Evolutionary conservation across 2,797 vertebrate genomes (phyloP).

Genomic region (Carcharodon carcharias): DNA sequence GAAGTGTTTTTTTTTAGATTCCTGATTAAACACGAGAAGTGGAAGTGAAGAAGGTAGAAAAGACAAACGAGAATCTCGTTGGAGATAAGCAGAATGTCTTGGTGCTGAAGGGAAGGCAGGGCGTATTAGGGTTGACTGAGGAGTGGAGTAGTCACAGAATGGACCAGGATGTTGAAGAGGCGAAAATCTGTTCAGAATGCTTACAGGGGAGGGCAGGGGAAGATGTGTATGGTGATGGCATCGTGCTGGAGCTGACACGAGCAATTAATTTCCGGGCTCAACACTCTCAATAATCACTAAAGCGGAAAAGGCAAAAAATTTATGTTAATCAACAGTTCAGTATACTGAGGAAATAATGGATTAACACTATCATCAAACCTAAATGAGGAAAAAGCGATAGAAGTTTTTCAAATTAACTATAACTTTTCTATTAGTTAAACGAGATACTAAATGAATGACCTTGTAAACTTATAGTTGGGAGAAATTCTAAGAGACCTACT

Average conservation of each 20-base stretch:
- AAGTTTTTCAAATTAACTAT: not conserved
- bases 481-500: not conserved
- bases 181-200: no score
- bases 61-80: not conserved
- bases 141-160: no score
- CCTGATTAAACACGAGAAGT: not conserved
- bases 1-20: not conserved
- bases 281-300: not conserved
- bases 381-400: not conserved
- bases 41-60: not conserved
- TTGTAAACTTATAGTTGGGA: not conserved
- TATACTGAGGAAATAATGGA: not conserved
- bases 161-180: no score
- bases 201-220: no score
- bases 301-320: not conserved
- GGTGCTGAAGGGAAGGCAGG: no score
- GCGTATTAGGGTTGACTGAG: no score
- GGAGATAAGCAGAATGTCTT: not conserved
- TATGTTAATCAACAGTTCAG: not conserved
- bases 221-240: no score
- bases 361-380: not conserved
- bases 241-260: not conserved
- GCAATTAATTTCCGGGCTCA: not conserved
- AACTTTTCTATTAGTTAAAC: not conserved
- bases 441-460: not conserved